These are phyloP conservation scores for Drosophila aff. DNA, from an alignment of 1,140 invertebrate species.

Conservation along the genomic window DNA sequence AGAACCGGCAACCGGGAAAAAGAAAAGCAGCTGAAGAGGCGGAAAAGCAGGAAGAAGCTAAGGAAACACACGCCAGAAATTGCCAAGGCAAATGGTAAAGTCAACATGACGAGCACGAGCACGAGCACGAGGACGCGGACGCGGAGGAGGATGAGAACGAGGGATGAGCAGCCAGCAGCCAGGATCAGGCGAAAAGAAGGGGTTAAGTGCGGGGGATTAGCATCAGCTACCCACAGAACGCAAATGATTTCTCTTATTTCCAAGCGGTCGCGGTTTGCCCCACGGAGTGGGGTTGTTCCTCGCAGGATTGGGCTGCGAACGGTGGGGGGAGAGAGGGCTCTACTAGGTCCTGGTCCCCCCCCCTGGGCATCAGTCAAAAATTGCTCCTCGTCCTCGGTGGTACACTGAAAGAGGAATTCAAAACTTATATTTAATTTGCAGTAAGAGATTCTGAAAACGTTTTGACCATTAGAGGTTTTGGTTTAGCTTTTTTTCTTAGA, in stretches of 20 bases:
- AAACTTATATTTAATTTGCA: background rate
- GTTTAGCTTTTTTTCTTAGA: no score
- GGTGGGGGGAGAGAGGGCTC: background rate
- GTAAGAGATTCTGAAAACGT: background rate
- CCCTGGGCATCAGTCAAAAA: constrained; percentile 26
- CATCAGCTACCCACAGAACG: constrained; percentile 58
- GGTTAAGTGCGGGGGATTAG: constrained; percentile 45
- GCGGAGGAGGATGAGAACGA: constrained; percentile 30
- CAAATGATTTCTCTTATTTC: constrained; percentile 82
- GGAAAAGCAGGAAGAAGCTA: constrained; percentile 27
- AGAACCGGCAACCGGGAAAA: constrained; percentile 9
- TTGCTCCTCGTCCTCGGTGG: constrained; percentile 1
- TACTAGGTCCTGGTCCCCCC: constrained; percentile 4
- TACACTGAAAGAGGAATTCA: background rate
- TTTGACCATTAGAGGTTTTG: no score
- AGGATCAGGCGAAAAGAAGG: constrained; percentile 1
- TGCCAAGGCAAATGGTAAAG: constrained; percentile 80
- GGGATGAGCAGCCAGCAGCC: constrained; percentile 2
- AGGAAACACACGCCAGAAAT: constrained; percentile 66
- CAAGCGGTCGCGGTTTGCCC: constrained; percentile 45
- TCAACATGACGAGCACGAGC: constrained; percentile 62
- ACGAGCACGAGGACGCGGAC: constrained; percentile 34
- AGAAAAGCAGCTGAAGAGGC: constrained; percentile 39
- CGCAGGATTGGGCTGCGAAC: background rate
- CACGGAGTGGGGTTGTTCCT: constrained; percentile 4